Evolutionary conservation across 2,797 vertebrate species (phyloP), one percentile per base, ranked within the genome.

Genomic region (Argentina silus): DNA sequence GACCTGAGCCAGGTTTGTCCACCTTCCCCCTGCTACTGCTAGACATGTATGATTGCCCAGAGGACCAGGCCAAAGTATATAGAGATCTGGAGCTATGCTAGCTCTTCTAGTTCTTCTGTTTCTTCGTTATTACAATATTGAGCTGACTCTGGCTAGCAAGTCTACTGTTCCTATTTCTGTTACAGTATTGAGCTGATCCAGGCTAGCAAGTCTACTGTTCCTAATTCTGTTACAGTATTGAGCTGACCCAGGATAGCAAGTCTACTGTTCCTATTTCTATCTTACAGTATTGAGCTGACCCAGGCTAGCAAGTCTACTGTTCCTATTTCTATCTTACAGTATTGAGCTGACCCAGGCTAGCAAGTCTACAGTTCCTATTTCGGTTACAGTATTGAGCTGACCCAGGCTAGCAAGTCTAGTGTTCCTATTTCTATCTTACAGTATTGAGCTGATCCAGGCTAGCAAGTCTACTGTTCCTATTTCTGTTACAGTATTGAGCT

Each of bases 311-410:
- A 7, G 15, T n/a, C 53, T 55, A 6, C 3, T 10, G 2, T 51
- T 14, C 11, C 70, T 69, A 11, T 45, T 73, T 86, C 86, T 83
- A 81, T 85, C 80, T 36, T 45, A 62, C 15, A 8, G 82, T 86
- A 80, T 85, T 53, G 74, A 82, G 3, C 10, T 81, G 81, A 87
- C 74, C 79, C 11, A 17, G 71, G 80, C 82, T 80, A 2, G 27
- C 27, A 36, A 36, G 27, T 36, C 27, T 36, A 36, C 2, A 36
- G 27, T 36, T 36, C 27, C 27, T 36, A 36, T 36, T 36, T 36
- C 27, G 1, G 4, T 36, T 36, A 36, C 27, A 36, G 27, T 36
- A 36, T 36, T 36, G 27, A 36, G 4, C 27, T 36, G 27, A 36
- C 27, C 4, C 2, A 2, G 27, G 27, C 4, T 36, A 2, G 27